phyloP scores from a whole-genome alignment of 2,888 invertebrate species.

The Eristalis intricaria region DNA sequence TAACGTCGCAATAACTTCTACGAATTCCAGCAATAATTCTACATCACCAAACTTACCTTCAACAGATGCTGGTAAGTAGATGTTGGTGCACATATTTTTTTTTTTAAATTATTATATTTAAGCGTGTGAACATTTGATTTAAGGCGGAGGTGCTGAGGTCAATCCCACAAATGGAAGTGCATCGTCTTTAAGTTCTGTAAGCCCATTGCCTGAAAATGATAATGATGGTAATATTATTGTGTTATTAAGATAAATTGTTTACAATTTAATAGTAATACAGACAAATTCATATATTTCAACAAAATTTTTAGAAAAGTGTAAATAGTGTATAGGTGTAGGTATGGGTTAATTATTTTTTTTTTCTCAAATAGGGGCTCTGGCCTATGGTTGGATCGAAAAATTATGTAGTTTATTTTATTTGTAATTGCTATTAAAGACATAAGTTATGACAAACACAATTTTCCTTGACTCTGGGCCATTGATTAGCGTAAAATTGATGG shows the following conservation, averaged over 20 bases:
- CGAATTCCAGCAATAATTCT: conserved; percentile 80
- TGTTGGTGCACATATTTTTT: neutral
- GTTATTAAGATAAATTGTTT: neutral
- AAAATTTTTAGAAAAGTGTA: too few relatives aligned
- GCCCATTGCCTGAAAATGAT: conserved; percentile 79
- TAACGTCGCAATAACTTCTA: conserved; percentile 78
- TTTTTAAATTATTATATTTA: neutral
- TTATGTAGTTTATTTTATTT: too few relatives aligned
- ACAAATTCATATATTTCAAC: neutral
- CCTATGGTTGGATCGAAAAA: too few relatives aligned
- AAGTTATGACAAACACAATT: too few relatives aligned
- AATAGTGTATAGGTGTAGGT: too few relatives aligned
- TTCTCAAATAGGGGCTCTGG: too few relatives aligned
- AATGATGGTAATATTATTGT: conserved; percentile 78
- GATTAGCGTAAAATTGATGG: too few relatives aligned
- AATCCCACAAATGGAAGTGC: conserved; percentile 79
- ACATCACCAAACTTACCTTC: conserved; percentile 80
- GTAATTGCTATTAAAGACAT: too few relatives aligned
- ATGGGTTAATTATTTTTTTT: too few relatives aligned
- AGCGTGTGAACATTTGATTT: neutral
- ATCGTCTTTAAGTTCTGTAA: conserved; percentile 80
- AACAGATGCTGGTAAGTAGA: conserved; percentile 75
- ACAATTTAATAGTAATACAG: neutral
- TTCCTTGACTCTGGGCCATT: too few relatives aligned
- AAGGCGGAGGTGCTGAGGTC: conserved; percentile 74